A percentile compares a stretch with the other conserved stretches of the same genome.
These are phyloP conservation scores for Datnioides undecimradiatus DNA, from an alignment of 2,113 vertebrate species.

Conservation along the genomic window DNA sequence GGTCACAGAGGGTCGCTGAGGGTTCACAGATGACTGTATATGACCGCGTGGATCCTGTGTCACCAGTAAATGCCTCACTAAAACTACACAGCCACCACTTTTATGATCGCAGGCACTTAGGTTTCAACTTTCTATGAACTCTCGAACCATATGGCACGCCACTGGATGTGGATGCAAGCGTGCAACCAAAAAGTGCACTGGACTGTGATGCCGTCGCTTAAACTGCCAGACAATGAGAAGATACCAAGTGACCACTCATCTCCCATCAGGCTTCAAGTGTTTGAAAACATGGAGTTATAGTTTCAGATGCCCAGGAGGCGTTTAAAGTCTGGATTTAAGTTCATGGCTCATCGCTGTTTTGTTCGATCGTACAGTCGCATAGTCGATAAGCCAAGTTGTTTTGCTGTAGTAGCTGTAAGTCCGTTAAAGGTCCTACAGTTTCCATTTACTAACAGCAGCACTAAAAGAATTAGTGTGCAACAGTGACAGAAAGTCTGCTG, in stretches of 20 bases:
- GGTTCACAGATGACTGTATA: constrained; percentile 46
- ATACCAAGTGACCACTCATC: constrained; percentile 23
- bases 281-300: constrained; percentile 39
- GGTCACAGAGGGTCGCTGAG: constrained; percentile 45
- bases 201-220: background rate
- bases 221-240: constrained; percentile 36
- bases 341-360: constrained; percentile 38
- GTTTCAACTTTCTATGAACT: constrained; percentile 53
- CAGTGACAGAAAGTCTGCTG: too few relatives aligned
- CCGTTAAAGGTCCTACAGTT: too few relatives aligned
- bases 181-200: constrained; percentile 10
- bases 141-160: constrained; percentile 35
- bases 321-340: constrained; percentile 48
- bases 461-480: too few relatives aligned
- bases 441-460: too few relatives aligned
- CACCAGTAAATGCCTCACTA: constrained; percentile 51
- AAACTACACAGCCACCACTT: constrained; percentile 52
- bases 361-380: constrained; percentile 29
- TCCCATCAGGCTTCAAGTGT: constrained; percentile 23
- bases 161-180: constrained; percentile 27
- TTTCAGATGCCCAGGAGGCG: constrained; percentile 18
- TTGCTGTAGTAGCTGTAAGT: too few relatives aligned
- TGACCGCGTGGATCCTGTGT: constrained; percentile 45
- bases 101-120: constrained; percentile 23
- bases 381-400: too few relatives aligned